Base-by-base conservation (phyloP, 1,140 invertebrate genomes). In the Pseudobourletiella spinata region DNA sequence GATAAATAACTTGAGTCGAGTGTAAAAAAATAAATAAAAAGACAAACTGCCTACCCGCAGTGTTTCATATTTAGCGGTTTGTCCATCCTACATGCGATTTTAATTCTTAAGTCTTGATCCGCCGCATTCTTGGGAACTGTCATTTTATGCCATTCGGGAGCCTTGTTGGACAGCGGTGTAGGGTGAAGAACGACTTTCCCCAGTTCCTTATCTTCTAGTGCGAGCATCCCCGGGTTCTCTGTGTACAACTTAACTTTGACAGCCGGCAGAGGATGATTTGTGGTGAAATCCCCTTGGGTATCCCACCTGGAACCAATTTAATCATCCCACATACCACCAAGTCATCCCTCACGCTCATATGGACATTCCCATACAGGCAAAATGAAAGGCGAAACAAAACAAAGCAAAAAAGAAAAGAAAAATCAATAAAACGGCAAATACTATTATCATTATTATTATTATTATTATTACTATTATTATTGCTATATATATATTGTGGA, bases 11-110 rank as follows among this genome's bases (percentile, higher is more conserved):
- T 52, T 52, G 28, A 52, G 29, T 8, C 22, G 20, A 25, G 8
- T 3, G 50, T 22, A 26, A 52, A 52, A 15, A 26, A 52, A 52
- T 24, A 46, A 51, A 64, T 50, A 30, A 35, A 60, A 61, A 14
- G 35, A 50, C 14, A 44, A 32, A 50, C 39, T 71, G 75, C 79
- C 79, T 78, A 90, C 83, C 92, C 92, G 76, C 90, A 93, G 75
- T 99, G 95, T 75, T 99, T 99, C 89, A 99, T 94, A 74, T 99
- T 99, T 51, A 96, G 82, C 22, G 97, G 96, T 74, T 98, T 99
- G 73, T 99, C 97, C 85, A 99, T 96, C 62, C 95, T 80, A 74
- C 96, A 95, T 8, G 93, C 93, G 64, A 99, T 95, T 78, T 97
- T 97, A 65, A 99, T 99, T 69, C 87, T 85, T 50, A 99, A 78